phyloP scores from a whole-genome alignment of 1,140 invertebrate genomes.

The Pseudobourletiella spinata region DNA sequence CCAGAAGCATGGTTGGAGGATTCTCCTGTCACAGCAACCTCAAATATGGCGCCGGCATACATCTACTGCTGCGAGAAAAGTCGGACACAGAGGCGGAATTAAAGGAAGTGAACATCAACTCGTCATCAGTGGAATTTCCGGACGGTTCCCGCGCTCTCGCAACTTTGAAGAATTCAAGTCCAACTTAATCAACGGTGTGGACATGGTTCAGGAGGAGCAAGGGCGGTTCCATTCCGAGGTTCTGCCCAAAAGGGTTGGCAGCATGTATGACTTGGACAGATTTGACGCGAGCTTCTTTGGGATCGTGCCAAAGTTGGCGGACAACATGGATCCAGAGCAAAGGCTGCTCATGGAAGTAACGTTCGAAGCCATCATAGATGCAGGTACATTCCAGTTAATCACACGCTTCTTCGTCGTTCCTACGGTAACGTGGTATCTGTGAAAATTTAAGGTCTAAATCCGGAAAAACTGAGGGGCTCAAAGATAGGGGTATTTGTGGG shows the following conservation, averaged over 20 bases:
- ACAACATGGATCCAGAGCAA: constrained; percentile 48
- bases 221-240: constrained; percentile 45
- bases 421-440: no score
- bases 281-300: constrained; percentile 52
- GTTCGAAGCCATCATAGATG: no score
- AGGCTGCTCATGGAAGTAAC: constrained; percentile 46
- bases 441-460: constrained; percentile 42
- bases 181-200: constrained; percentile 60
- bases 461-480: neutral
- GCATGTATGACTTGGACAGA: constrained; percentile 31
- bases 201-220: constrained; percentile 53
- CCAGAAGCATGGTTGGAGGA: no score
- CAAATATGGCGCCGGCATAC: no score
- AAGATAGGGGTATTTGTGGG: constrained; percentile 53
- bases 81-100: no score
- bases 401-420: no score
- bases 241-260: constrained; percentile 11
- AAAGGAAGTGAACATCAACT: neutral
- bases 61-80: no score
- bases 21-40: no score
- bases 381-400: no score
- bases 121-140: constrained; percentile 70
- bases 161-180: constrained; percentile 68
- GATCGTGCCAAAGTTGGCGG: constrained; percentile 45
- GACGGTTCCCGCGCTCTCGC: constrained; percentile 74